Conservation (phyloP, 2,797 vertebrate genomes). For the Bradypodion pumilum region DNA sequence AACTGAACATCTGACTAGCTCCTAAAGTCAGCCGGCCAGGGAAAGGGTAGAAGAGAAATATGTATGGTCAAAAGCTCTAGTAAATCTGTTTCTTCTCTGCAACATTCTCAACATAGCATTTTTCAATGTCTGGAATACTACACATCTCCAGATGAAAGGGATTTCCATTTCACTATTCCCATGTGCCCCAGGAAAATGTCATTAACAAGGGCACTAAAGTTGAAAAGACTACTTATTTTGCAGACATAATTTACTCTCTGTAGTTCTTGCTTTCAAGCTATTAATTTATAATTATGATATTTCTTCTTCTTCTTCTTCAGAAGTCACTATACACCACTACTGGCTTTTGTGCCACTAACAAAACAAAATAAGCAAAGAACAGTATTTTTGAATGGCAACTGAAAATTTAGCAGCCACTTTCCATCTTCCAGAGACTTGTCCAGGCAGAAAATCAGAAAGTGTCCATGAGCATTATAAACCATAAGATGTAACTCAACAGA, state of each 20-base stretch:
- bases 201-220: background rate
- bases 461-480: background rate
- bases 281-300: background rate
- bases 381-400: background rate
- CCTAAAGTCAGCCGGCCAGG: background rate
- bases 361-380: background rate
- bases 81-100: background rate
- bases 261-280: background rate
- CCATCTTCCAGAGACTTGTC: background rate
- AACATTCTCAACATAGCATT: background rate
- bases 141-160: background rate
- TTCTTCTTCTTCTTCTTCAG: too few relatives aligned
- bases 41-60: accelerated
- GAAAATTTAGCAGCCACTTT: background rate
- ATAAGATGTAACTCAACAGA: background rate
- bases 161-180: background rate
- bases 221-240: background rate
- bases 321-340: background rate
- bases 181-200: background rate
- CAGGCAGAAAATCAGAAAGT: background rate
- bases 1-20: background rate
- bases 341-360: background rate
- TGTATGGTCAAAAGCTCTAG: background rate
- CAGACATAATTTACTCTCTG: background rate
- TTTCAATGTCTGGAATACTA: background rate